Base-by-base conservation (phyloP, 1,140 invertebrate genomes). In the Onthophagus taurus region DNA sequence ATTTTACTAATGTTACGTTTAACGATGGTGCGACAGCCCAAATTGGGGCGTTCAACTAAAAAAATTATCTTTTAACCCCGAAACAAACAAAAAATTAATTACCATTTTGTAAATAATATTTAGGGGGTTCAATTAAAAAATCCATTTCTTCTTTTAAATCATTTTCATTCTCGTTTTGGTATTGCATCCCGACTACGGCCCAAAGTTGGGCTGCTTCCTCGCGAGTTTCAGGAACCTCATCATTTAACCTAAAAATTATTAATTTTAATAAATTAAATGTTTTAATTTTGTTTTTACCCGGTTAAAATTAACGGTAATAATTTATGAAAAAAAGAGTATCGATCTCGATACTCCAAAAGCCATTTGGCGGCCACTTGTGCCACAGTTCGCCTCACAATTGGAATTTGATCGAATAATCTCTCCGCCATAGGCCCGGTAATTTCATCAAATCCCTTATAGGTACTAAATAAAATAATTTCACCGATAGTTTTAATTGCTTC, bases 301-400 rank as follows among this genome's bases (percentile, higher is more conserved):
- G 84, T 84, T n/a, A 89, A 57, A 3, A 88, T 65, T 6, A 89
- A 54, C 0, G 86, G 85, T 19, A 89, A 65, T 1, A 89, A 63
- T 59, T 77, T 79, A 50, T 78, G 70, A 64, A 83, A 86, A 61
- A 75, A 87, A 4, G 83, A 85, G 58, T 89, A 89, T 48, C 85
- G 67, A 63, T 90, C 85, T 18, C 67, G 65, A 9, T 87, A 66
- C 17, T 84, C 65, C 12, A 80, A 48, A 16, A 86, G 55, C 83
- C 84, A 85, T 3, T 65, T 58, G 11, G 80, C 77, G 13, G 80
- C 73, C 20, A 83, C 72, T 59, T 75, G 64, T 3, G 77, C 71
- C 5, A 85, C 76, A 49, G 80, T 75, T 58, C 65, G 58, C 48
- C 86, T 68, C 2, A 89, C 84, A 18, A 69, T 55, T 1, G 78